Base-by-base conservation (phyloP, 2,113 vertebrate species). In the Danio rerio region DNA sequence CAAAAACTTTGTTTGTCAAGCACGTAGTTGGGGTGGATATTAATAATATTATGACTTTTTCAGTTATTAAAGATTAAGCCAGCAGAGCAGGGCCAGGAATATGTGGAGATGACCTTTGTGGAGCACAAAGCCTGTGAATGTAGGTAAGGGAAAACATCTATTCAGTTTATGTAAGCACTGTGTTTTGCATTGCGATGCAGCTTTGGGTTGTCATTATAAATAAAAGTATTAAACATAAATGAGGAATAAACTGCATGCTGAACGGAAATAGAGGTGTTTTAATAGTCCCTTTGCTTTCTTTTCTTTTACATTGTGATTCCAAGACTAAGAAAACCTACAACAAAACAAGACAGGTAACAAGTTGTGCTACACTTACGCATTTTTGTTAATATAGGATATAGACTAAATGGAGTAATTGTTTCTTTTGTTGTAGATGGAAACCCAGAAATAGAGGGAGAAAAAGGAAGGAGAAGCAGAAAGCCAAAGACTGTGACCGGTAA, bases 91-190 rank as follows among this genome's bases (percentile, higher is more conserved):
- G 90, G 80, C 63, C 89, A 92, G 80, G 92, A 94, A 89, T 95
- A 95, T 89, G 92, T 95, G 86, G 92, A 94, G 89, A 94, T 94
- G 94, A 93, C 90, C 7, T 95, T 95, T 92, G 91, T 93, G 91
- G 94, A 94, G 91, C 94, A 95, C 85, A 91, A 90, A 91, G 91
- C 92, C 92, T 95, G 94, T 95, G 93, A 94, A 94, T 95, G 94
- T 94, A 95, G 94, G 94, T 95, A 94, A 94, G 94, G 31, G 91
- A 74, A 83, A 81, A 74, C 72, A 75, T 73, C 83, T 21, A 55
- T 61, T 81, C 42, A 31, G 6, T 71, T 74, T 86, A 82, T 84
- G 20, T 83, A 53, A 84, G 49, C 69, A 2, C 40, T 20, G 59
- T 55, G 15, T 74, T 42, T 66, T 78, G 12, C 49, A 52, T 66